phyloP scores from a whole-genome alignment of 1,140 invertebrate genomes.

The Acyrthosiphon pisum region DNA sequence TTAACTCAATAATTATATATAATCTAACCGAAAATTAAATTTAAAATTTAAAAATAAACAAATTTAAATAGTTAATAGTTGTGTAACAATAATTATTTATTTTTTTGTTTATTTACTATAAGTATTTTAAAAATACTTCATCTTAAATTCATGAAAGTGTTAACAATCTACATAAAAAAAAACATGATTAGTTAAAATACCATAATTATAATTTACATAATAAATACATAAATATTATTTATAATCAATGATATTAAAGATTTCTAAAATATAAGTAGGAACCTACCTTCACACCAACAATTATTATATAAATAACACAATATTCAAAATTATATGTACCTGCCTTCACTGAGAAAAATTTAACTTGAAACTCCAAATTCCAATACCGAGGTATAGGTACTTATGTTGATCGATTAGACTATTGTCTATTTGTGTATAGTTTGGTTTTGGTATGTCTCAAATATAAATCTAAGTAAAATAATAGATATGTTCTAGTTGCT shows the following conservation, averaged over 20 bases:
- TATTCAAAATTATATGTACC: neutral
- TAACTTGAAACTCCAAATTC: neutral
- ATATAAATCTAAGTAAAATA: neutral
- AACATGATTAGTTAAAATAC: too few species aligned
- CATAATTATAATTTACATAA: too few species aligned
- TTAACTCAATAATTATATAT: neutral
- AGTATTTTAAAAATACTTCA: too few species aligned
- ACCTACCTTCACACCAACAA: neutral
- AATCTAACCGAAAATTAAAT: neutral
- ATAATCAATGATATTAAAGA: too few species aligned
- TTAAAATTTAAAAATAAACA: too few species aligned
- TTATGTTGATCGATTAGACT: neutral
- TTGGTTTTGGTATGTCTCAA: neutral
- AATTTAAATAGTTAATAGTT: too few species aligned
- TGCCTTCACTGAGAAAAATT: neutral
- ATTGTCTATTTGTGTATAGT: neutral
- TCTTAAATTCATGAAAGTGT: too few species aligned
- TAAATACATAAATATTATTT: too few species aligned
- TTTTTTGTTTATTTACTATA: too few species aligned
- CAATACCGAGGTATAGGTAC: neutral
- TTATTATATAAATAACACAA: neutral
- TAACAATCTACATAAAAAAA: too few species aligned
- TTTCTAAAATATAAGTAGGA: too few species aligned
- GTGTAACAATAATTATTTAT: too few species aligned
- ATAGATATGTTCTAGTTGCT: neutral